These are phyloP conservation scores for Caenorhabditis virilis DNA, from an alignment of 2,888 invertebrate genomes.

Conservation along the genomic window DNA sequence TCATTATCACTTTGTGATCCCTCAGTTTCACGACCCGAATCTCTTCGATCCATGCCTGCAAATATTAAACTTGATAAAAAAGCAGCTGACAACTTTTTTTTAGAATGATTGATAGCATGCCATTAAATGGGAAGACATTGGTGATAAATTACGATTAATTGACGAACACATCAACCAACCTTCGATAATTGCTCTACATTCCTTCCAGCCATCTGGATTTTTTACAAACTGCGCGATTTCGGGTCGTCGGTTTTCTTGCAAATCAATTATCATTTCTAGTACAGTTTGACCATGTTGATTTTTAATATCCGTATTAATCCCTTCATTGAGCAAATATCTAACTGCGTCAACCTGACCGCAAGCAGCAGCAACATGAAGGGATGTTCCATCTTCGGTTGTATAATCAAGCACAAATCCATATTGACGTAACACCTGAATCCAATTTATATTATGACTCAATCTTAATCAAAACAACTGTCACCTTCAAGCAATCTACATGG, in stretches of 20 bases:
- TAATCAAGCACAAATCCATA: conserved; percentile 77
- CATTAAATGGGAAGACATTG: neutral
- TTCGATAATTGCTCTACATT: conserved; percentile 48
- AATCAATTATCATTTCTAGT: conserved; percentile 82
- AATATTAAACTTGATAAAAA: too few species aligned
- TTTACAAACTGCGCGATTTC: conserved; percentile 82
- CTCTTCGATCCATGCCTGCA: conserved; percentile 42
- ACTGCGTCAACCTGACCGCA: conserved; percentile 66
- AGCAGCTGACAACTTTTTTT: too few species aligned
- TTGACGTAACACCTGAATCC: conserved; percentile 73
- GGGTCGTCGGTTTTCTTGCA: conserved; percentile 85
- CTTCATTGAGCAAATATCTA: conserved; percentile 63
- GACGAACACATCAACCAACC: conserved; percentile 9
- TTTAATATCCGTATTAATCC: conserved; percentile 72
- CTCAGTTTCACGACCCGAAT: conserved; percentile 36
- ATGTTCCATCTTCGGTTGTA: conserved; percentile 67
- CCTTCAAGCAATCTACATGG: conserved; percentile 72
- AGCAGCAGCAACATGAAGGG: conserved; percentile 68
- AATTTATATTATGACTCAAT: too few species aligned
- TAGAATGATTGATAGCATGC: too few species aligned
- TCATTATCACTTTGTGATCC: conserved; percentile 29
- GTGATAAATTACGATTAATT: neutral
- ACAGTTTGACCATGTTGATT: conserved; percentile 84
- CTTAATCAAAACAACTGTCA: conserved; percentile 6
- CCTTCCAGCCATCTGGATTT: conserved; percentile 59